Base-by-base conservation (phyloP, 2,888 invertebrate genomes). In the Machimus rusticus region DNA sequence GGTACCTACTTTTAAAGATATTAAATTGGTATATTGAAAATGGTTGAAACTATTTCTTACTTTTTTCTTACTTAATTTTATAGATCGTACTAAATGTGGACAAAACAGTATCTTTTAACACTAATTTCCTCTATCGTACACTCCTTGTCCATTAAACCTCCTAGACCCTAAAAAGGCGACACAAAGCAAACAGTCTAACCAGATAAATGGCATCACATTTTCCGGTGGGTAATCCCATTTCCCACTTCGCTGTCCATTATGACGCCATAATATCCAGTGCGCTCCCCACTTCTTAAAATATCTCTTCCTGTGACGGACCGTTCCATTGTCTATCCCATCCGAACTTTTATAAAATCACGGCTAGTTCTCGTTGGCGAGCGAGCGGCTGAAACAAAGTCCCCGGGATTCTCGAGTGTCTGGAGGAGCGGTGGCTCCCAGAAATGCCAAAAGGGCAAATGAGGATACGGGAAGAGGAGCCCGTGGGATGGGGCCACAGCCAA, bases 391-490 rank as follows among this genome's bases (percentile, higher is more conserved):
- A 81, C 81, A 81, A 81, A 81, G 81, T 28, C 28, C 51, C 14
- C 46, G 16, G 28, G 34, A 66, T 66, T 23, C 23, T 23, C 37
- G 46, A 46, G 31, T 51, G 43, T 55, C 28, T 31, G 51, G 8
- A 43, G 43, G 37, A 39, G 16, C 28, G 37, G 37, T 31, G 34
- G 78, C 43, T 39, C 6, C 37, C 23, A 81, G 31, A 31, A 31
- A 81, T 51, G 81, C 81, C 55, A 34, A 81, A 55, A 81, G 81
- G 81, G 81, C 81, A 51, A 81, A 46, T 51, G 55, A 81, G 81
- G 51, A 51, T 81, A 31, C 6, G 81, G 31, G 31, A 31, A 14
- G n/a, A 2, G 51, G 81, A 55, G 81, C 31, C 14, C 8, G 55
- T 14, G 23, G 19, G 39, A 34, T 34, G 28, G 57, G 57, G 37